Evolutionary conservation across 1,140 invertebrate species (phyloP).

Genomic region (Oedothorax gibbosus): DNA sequence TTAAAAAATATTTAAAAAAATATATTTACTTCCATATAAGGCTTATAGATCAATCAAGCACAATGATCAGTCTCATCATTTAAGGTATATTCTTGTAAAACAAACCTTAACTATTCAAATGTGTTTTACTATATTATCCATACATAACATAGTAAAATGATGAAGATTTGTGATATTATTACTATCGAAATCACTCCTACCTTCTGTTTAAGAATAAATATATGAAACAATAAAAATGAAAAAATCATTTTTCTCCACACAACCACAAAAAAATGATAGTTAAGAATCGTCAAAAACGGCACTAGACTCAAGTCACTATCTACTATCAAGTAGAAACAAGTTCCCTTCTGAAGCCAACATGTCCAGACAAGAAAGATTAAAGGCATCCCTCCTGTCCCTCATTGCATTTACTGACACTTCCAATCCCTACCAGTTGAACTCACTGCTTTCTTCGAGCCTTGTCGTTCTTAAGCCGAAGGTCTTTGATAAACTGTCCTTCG

Average conservation of each 20-base stretch:
- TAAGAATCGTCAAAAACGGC: not conserved
- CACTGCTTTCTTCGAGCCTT: not conserved
- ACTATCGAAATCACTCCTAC: not conserved
- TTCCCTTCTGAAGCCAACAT: conserved; percentile 18
- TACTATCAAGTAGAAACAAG: not conserved
- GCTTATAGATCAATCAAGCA: no score
- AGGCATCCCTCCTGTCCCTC: conserved; percentile 2
- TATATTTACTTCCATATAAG: no score
- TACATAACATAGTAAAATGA: no score
- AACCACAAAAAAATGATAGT: not conserved
- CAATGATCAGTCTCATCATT: no score
- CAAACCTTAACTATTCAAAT: no score
- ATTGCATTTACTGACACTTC: conserved; percentile 35
- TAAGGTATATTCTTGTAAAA: no score
- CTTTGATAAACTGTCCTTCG: conserved; percentile 48
- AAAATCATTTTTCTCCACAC: not conserved
- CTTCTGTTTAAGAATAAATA: not conserved
- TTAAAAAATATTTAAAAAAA: no score
- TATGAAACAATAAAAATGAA: not conserved
- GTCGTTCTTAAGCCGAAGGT: conserved; percentile 19
- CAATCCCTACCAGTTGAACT: conserved; percentile 54
- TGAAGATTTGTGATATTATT: no score
- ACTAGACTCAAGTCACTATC: conserved; percentile 21
- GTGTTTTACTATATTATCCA: no score
- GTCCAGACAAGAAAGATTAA: conserved; percentile 55